Evolutionary conservation across 2,113 vertebrate genomes (phyloP).

Genomic region (Hippopotamus amphibius): DNA sequence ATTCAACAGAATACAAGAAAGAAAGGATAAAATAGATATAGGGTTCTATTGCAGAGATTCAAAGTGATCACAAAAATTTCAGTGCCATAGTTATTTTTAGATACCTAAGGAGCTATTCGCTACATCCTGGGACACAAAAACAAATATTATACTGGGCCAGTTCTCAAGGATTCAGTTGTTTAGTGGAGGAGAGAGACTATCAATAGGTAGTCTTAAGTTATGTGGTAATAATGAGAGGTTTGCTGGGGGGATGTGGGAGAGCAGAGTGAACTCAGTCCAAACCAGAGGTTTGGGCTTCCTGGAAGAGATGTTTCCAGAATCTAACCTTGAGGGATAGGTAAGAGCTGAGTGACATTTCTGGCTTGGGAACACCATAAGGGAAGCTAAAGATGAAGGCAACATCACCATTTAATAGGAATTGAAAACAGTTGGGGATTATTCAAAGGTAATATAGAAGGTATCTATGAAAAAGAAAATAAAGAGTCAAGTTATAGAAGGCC

Average conservation of each 20-base stretch:
- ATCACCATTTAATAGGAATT: background rate
- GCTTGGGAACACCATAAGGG: background rate
- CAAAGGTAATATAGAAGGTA: background rate
- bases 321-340: background rate
- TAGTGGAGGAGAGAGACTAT: background rate
- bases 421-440: background rate
- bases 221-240: background rate
- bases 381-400: background rate
- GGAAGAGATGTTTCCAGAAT: background rate
- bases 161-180: background rate
- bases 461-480: background rate
- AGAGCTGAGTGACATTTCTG: background rate
- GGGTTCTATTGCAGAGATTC: background rate
- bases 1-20: constrained; percentile 18
- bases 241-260: background rate
- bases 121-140: background rate
- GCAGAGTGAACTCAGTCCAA: background rate
- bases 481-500: background rate
- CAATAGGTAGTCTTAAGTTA: background rate
- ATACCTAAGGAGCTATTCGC: background rate
- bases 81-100: background rate
- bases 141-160: background rate
- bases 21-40: background rate
- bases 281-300: background rate
- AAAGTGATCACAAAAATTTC: background rate